phyloP scores from a whole-genome alignment of 2,888 invertebrate species.

The Campaea margaritaria region DNA sequence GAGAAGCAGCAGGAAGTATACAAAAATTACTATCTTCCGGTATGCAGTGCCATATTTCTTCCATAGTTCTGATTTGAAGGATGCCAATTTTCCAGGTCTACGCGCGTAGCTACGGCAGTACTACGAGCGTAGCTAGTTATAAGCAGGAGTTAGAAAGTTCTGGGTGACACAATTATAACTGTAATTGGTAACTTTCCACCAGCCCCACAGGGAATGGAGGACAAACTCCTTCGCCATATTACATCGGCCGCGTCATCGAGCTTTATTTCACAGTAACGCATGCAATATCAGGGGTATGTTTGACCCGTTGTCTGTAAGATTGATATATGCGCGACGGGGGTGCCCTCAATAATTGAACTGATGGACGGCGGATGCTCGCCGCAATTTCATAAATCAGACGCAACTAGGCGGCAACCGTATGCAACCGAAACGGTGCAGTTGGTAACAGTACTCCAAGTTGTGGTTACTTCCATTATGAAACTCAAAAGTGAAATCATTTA shows the following conservation, averaged over 20 bases:
- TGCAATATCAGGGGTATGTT: constrained; percentile 32
- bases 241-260: background rate
- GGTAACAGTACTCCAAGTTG: constrained; percentile 1
- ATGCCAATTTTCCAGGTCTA: too few species aligned
- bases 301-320: constrained; percentile 59
- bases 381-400: constrained; percentile 65
- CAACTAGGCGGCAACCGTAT: constrained; percentile 37
- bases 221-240: background rate
- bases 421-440: constrained; percentile 1
- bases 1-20: too few species aligned
- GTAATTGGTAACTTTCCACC: background rate
- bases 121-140: too few species aligned
- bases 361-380: constrained; percentile 48
- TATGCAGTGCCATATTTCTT: too few species aligned
- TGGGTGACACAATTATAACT: too few species aligned
- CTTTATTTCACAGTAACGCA: constrained; percentile 12
- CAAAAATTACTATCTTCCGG: too few species aligned
- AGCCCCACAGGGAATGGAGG: too few species aligned
- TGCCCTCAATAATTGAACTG: constrained; percentile 58
- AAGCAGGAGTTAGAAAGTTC: too few species aligned
- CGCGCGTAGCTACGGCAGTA: too few species aligned
- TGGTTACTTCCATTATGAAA: too few species aligned
- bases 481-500: too few species aligned
- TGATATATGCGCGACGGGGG: constrained; percentile 60
- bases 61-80: too few species aligned